Evolutionary conservation across 2,113 vertebrate genomes (phyloP).

Genomic region (Chionodraco myersi): DNA sequence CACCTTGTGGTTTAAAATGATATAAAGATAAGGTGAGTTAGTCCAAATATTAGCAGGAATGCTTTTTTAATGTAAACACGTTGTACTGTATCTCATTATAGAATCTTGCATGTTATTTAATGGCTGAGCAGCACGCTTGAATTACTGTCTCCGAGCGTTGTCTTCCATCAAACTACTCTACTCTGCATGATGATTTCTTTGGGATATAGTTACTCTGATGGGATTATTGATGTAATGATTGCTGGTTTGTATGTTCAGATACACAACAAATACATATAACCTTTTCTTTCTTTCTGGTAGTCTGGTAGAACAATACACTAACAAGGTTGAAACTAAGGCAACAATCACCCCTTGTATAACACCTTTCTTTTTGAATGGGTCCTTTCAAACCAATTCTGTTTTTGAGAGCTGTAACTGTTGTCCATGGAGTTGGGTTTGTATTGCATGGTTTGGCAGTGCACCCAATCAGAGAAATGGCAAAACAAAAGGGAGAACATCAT

Average conservation of each 20-base stretch:
- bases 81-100: constrained; percentile 4
- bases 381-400: constrained; percentile 1
- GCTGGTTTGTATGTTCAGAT: neutral
- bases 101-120: neutral
- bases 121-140: neutral
- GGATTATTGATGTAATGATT: neutral
- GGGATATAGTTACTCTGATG: neutral
- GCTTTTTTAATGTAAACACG: constrained; percentile 6
- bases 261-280: no score
- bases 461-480: neutral
- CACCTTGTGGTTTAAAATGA: neutral
- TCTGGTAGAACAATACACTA: neutral
- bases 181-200: constrained; percentile 8
- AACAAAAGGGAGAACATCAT: neutral
- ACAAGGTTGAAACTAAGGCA: neutral
- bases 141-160: constrained; percentile 8
- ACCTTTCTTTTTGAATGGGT: constrained; percentile 12
- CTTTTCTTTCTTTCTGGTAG: neutral
- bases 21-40: neutral
- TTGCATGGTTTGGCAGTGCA: neutral
- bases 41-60: neutral
- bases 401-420: constrained; percentile 1
- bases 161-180: constrained; percentile 5
- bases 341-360: neutral
- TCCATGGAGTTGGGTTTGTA: constrained; percentile 2